phyloP scores from a whole-genome alignment of 1,140 invertebrate species.

The Hetaerina americana region DNA sequence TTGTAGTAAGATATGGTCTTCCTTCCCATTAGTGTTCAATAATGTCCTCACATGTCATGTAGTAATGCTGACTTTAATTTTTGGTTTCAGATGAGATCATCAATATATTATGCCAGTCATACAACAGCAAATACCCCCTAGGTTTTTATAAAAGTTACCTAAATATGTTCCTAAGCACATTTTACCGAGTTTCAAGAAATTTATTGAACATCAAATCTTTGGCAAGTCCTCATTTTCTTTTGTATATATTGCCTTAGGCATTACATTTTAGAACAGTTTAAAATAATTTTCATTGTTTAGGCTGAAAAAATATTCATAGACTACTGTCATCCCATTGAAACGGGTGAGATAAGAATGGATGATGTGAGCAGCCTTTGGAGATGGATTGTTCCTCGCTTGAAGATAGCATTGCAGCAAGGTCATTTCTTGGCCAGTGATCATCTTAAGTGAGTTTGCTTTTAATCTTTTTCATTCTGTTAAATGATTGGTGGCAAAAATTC shows the following conservation, averaged over 20 bases:
- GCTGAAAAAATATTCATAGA: not conserved
- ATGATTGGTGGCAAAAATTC: no score
- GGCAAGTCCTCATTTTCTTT: constrained; percentile 42
- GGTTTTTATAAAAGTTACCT: constrained; percentile 67
- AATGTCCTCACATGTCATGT: constrained; percentile 10
- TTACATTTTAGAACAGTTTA: no score
- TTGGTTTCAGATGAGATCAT: constrained; percentile 44
- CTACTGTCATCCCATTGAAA: constrained; percentile 60
- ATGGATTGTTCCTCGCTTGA: constrained; percentile 59
- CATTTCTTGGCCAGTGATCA: not conserved
- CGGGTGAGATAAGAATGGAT: constrained; percentile 35
- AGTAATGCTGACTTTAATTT: not conserved
- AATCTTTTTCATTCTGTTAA: no score
- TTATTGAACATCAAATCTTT: constrained; percentile 52
- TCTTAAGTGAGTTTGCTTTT: not conserved
- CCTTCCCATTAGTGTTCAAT: no score
- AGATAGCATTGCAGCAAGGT: constrained; percentile 51
- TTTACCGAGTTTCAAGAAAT: constrained; percentile 66
- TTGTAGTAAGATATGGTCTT: no score
- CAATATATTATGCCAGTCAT: constrained; percentile 49
- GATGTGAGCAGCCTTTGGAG: constrained; percentile 60
- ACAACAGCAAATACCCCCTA: constrained; percentile 17
- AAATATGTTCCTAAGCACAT: constrained; percentile 65
- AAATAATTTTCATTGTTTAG: not conserved
- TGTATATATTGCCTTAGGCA: no score